Evolutionary conservation across 2,888 invertebrate species (phyloP), one percentile per base, ranked within the genome.

Genomic region (Orthonevra nobilis): DNA sequence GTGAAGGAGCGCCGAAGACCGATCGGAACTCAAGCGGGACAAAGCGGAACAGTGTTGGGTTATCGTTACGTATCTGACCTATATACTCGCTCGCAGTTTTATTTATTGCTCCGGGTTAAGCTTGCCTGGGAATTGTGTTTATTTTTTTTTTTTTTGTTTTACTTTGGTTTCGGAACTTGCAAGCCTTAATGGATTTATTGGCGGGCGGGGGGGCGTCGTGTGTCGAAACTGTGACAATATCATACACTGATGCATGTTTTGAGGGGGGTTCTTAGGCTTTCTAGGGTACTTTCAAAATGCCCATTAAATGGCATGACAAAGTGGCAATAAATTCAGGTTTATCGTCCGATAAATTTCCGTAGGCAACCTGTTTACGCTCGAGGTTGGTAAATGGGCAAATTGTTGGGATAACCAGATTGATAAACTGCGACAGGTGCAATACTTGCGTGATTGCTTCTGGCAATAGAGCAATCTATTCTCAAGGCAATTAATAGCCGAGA

Each of bases 21-120:
- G 38, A 63, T 56, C 69, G 66, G 56, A 68, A 48, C 68, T 40
- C 40, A 26, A 40, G 48, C 38, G 30, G 19, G 50, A 74, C 28
- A 36, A 20, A 69, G 75, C 77, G 77, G 77, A 77, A 77, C 77
- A 70, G 26, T 3, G 42, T 46, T 52, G 28, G 58, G 42, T 36
- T 63, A 70, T 58, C 70, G 70, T 46, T 66, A 32, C 64, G 42
- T 72, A 56, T 26, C 52, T 34, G 72, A 77, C 77, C 77, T 64
- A 77, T 72, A 64, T 72, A 60, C 56, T 44, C 32, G 52, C 23
- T 42, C 32, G 32, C 36, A 70, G 34, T 58, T 60, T 64, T 42
- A 72, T 77, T 58, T 77, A 77, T 70, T 26, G 46, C 72, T 23
- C 32, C 28, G 50, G 58, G 66, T 66, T 66, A 66, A 36, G 66